Evolutionary conservation across 2,888 invertebrate species (phyloP), one percentile per base, ranked within the genome.

Genomic region (Nymphalis polychloros): DNA sequence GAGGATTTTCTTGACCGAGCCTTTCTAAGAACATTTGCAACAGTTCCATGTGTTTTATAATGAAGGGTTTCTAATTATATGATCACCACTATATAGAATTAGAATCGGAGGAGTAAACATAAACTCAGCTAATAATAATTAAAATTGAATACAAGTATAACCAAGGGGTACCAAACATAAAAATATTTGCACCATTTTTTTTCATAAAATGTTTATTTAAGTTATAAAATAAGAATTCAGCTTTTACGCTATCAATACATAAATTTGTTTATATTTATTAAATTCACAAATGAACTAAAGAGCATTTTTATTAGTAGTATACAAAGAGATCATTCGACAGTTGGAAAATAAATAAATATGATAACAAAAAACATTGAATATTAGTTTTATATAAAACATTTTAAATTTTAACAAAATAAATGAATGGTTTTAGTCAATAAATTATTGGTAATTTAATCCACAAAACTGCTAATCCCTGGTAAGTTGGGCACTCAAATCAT

Each of bases 381-480:
- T 41, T 8, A 41, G 13, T 41, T 41, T 41, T 41, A 10, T 41
- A 2, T 41, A 41, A 13, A 4, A 13, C 1, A 13, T 3, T 17
- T 16, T 20, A 16, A 16, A 52, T 16, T 1, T 5, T 27, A 16
- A 23, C 16, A 20, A 23, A 52, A 27, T 27, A 52, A 50, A 50
- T 50, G 3, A 23, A 23, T 52, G 31, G 8, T n/a, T 55, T 31
- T 55, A 55, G 20, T 31, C 17, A 46, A 57, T 72, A 79, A 80
- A 80, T 80, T 81, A 80, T 80, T 79, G 76, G 77, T 75, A 75
- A 74, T 74, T 76, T 78, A 80, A 82, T 80, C 81, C 77, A 73
- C 80, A 78, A 78, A 81, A 81, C 75, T 79, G 77, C 75, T 78
- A 75, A 73, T 77, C 75, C 75, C 74, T 77, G 75, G 75, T 77